A percentile compares a stretch with the other conserved stretches of the same genome.
These are phyloP conservation scores for Atherix ibis DNA, from an alignment of 2,888 invertebrate species.

Conservation along the genomic window DNA sequence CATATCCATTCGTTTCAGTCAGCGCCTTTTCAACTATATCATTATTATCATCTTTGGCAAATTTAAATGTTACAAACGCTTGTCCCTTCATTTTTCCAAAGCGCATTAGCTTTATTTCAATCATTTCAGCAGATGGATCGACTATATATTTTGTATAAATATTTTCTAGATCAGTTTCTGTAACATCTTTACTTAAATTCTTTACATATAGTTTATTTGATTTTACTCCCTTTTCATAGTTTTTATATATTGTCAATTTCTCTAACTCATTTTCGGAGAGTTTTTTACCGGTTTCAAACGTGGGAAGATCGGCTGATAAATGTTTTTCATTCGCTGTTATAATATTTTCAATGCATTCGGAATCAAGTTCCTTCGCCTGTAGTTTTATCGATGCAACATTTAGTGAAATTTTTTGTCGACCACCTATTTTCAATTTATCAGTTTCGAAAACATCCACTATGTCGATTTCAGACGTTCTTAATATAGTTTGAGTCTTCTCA, in stretches of 20 bases:
- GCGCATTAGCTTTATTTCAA: slow-evolving; percentile 71
- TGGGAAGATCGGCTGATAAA: no score
- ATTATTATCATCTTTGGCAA: slow-evolving; percentile 10
- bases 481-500: background rate
- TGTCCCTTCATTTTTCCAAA: slow-evolving; percentile 95
- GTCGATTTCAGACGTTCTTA: background rate
- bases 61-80: slow-evolving; percentile 60
- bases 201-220: slow-evolving; percentile 82
- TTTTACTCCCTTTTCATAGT: slow-evolving; percentile 67
- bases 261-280: slow-evolving; percentile 54
- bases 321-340: no score
- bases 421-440: slow-evolving; percentile 4
- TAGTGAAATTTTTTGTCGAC: slow-evolving; percentile 17
- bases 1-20: slow-evolving; percentile 71
- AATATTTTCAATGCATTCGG: background rate
- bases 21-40: slow-evolving; percentile 57
- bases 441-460: slow-evolving; percentile 10
- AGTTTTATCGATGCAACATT: slow-evolving; percentile 12
- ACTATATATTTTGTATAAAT: slow-evolving; percentile 54
- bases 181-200: slow-evolving; percentile 69
- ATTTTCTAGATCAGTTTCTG: slow-evolving; percentile 54
- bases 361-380: slow-evolving; percentile 1
- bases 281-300: slow-evolving; percentile 44
- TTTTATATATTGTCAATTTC: slow-evolving; percentile 64
- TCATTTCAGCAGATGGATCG: slow-evolving; percentile 28